A percentile compares a stretch with the other conserved stretches of the same genome.
Conservation (phyloP, 2,113 vertebrate genomes). For the Grallaria varia region DNA sequence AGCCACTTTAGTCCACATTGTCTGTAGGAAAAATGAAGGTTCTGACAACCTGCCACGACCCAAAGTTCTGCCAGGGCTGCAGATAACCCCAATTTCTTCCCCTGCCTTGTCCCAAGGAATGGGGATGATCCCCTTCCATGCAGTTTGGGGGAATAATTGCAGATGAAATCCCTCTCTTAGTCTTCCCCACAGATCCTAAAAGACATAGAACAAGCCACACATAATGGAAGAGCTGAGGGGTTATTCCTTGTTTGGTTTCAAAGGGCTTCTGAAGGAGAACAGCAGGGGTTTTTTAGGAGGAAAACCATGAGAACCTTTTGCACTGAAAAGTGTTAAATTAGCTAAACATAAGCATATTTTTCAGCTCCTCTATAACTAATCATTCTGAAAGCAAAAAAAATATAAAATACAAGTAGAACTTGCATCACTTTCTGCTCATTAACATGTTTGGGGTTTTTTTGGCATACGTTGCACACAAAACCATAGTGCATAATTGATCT, state of each 20-base stretch:
- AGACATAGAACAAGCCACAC: background rate
- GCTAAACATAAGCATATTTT: background rate
- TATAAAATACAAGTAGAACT: background rate
- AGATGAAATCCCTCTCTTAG: background rate
- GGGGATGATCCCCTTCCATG: background rate
- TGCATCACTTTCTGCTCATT: background rate
- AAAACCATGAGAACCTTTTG: background rate
- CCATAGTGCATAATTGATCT: background rate
- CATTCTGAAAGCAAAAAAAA: background rate
- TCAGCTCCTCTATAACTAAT: background rate
- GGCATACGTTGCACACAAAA: background rate
- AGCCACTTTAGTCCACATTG: background rate
- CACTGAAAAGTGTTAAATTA: background rate
- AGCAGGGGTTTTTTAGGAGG: background rate
- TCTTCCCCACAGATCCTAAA: background rate
- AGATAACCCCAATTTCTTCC: background rate
- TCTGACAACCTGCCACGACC: background rate
- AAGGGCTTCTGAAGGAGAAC: background rate
- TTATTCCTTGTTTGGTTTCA: background rate
- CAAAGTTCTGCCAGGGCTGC: background rate
- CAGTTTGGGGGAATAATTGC: background rate
- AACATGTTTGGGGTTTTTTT: background rate
- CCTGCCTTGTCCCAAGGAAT: background rate
- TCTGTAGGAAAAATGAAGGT: background rate
- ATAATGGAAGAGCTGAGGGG: background rate